Conservation (phyloP, 2,797 vertebrate species). For the Oreortyx pictus region DNA sequence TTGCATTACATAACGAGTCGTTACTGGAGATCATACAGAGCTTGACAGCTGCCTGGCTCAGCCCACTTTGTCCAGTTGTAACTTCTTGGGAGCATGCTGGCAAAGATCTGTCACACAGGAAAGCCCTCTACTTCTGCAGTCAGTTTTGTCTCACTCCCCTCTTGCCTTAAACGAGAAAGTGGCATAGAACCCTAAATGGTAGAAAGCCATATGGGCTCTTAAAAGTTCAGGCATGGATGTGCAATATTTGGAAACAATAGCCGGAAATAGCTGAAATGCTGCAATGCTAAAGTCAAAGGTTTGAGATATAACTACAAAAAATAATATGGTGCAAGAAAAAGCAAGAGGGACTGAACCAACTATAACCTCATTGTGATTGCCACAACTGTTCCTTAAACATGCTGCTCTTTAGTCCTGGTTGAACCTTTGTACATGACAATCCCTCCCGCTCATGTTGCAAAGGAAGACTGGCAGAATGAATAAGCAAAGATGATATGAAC, state of each 20-base stretch:
- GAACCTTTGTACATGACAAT: background rate
- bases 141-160: background rate
- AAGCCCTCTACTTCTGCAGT: background rate
- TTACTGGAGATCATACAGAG: background rate
- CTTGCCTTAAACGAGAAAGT: background rate
- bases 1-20: background rate
- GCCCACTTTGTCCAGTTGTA: background rate
- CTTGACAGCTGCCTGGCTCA: background rate
- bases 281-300: background rate
- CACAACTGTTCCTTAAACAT: background rate
- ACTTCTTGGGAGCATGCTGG: background rate
- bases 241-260: background rate
- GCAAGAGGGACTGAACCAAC: background rate
- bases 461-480: background rate
- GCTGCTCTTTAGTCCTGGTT: background rate
- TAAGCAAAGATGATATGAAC: background rate
- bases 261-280: background rate
- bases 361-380: background rate
- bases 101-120: background rate
- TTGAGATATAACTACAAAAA: background rate
- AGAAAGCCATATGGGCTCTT: background rate
- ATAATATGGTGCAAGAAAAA: background rate
- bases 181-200: background rate
- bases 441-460: background rate
- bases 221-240: background rate